A percentile compares a stretch with the other conserved stretches of the same genome.
Evolutionary conservation across 2,888 invertebrate genomes (phyloP).

Genomic region (Microplitis manilae): DNA sequence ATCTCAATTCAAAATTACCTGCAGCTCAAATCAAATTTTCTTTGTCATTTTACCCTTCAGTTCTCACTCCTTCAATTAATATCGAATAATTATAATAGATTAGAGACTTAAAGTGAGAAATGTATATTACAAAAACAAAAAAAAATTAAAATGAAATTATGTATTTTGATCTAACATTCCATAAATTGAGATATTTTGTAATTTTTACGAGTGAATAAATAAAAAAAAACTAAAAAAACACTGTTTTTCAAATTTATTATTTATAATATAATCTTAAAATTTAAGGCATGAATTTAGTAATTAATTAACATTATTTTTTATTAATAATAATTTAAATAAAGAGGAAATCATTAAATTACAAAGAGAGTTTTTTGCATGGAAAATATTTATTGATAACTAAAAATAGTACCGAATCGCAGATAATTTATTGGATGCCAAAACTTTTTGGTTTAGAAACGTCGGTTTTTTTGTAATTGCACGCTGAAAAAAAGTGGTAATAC

Average conservation of each 20-base stretch:
- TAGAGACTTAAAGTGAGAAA: too few relatives aligned
- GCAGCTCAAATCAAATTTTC: too few relatives aligned
- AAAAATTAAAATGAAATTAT: too few relatives aligned
- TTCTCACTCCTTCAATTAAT: too few relatives aligned
- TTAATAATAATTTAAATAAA: conserved; percentile 7
- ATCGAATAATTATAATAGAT: too few relatives aligned
- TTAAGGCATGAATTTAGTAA: conserved; percentile 22
- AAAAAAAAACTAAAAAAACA: too few relatives aligned
- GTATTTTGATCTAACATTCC: too few relatives aligned
- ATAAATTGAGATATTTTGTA: too few relatives aligned
- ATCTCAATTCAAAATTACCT: too few relatives aligned
- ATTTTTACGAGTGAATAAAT: not conserved
- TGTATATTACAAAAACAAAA: too few relatives aligned
- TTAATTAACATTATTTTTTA: not conserved
- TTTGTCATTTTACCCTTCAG: too few relatives aligned
- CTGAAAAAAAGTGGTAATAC: too few relatives aligned
- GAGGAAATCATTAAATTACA: not conserved
- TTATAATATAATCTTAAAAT: conserved; percentile 12
- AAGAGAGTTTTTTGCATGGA: not conserved
- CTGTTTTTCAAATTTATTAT: not conserved
- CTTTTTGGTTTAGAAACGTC: conserved; percentile 72
- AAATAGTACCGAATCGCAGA: conserved; percentile 4
- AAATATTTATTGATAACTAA: not conserved
- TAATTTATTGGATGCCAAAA: conserved; percentile 48
- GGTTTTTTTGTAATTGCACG: conserved; percentile 75